Base-by-base conservation (phyloP, 2,113 vertebrate genomes). In the Desmodus rotundus region DNA sequence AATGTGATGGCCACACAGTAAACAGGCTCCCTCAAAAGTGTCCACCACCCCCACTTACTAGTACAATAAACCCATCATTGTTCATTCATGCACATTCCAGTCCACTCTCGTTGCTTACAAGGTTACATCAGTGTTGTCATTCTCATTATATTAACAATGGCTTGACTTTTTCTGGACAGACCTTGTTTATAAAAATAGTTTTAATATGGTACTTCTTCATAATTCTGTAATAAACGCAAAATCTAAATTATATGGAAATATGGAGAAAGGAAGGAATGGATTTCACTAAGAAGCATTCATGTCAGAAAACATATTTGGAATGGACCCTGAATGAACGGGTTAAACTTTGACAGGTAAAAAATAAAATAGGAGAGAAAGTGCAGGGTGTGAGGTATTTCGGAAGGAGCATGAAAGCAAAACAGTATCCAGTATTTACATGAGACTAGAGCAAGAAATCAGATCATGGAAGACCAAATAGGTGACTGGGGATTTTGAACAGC, bases 251-350 rank as follows among this genome's bases (percentile, higher is more conserved):
- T 77, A 22, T 84, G 52, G 81, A 63, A 45, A 80, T 87, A 41
- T 73, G 56, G 47, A 92, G 20, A 26, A 72, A 81, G 74, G 50
- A 67, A 77, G 26, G 47, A 74, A 47, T 94, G 36, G n/a, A 74
- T 93, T 95, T 93, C 80, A 54, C 14, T 68, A 91, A 26, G 92
- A 94, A 92, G 6, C 61, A 83, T 90, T 90, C 24, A 7, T 85
- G 63, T 52, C 54, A 87, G 61, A 70, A 93, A 63, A 91, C 43
- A 28, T 67, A 78, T 77, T 74, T 84, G 89, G 73, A 47, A 10
- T 22, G 2, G 26, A 2, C 73, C 67, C 31, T 83, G 67, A 78
- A 67, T 78, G 41, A 96, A 76, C 70, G 14, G 1, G 3, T 94
- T 92, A 56, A 94, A 54, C n/a, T 72, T 78, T 2, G 38, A 33